These are phyloP conservation scores for Echiichthys vipera DNA, from an alignment of 2,797 vertebrate genomes.

Conservation along the genomic window DNA sequence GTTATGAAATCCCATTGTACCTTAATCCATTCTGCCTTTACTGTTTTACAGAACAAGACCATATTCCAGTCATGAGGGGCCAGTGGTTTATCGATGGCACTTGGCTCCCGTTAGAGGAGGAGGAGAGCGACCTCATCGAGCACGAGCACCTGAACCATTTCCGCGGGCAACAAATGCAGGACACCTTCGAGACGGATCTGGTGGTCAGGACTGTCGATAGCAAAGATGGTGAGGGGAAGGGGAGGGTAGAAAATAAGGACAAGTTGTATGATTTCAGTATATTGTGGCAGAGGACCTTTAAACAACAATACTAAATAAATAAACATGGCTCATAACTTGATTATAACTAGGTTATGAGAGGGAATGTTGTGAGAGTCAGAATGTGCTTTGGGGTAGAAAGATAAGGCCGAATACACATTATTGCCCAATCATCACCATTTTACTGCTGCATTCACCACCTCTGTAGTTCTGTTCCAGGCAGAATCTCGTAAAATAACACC, in stretches of 20 bases:
- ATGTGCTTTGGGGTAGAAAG: background rate
- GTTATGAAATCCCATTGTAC: background rate
- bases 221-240: constrained; percentile 92
- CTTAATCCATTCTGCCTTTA: background rate
- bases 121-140: constrained; percentile 96
- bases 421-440: background rate
- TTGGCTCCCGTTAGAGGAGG: constrained; percentile 96
- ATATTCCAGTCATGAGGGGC: constrained; percentile 97
- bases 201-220: constrained; percentile 92
- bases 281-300: background rate
- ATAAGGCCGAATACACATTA: background rate
- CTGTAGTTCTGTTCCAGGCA: constrained; percentile 4
- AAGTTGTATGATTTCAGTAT: background rate
- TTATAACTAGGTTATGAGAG: background rate
- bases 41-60: constrained; percentile 89
- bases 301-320: background rate
- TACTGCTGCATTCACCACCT: background rate
- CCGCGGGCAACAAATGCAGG: constrained; percentile 92
- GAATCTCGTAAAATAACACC: constrained; percentile 4
- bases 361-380: background rate
- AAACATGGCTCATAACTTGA: background rate
- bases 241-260: constrained; percentile 1
- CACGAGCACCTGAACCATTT: constrained; percentile 93
- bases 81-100: constrained; percentile 98
- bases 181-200: constrained; percentile 92